Evolutionary conservation across 2,888 invertebrate genomes (phyloP).

Genomic region (Heliconius erato): DNA sequence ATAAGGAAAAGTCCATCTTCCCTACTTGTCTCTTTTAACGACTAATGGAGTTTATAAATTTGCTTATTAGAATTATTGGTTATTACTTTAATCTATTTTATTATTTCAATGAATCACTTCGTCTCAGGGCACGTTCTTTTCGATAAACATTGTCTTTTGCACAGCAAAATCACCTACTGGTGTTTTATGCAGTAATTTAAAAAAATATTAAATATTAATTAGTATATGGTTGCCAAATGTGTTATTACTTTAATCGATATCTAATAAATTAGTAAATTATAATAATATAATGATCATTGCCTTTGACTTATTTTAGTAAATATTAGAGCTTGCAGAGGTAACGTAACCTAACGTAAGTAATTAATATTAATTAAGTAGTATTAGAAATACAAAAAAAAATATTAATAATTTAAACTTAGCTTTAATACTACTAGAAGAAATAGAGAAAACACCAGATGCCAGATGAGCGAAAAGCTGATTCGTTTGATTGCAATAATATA

Average conservation of each 20-base stretch:
- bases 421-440: too few species aligned
- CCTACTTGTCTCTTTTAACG: not conserved
- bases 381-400: not conserved
- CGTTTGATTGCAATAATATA: too few species aligned
- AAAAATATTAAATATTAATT: conserved; percentile 9
- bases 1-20: not conserved
- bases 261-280: not conserved
- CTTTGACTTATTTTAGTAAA: not conserved
- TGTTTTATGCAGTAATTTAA: not conserved
- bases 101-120: not conserved
- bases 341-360: not conserved
- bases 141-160: not conserved
- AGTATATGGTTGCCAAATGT: not conserved
- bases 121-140: not conserved
- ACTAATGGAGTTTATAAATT: not conserved
- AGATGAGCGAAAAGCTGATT: too few species aligned
- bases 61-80: not conserved
- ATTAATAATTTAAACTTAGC: too few species aligned
- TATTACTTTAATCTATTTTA: not conserved
- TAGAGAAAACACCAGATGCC: too few species aligned
- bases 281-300: not conserved
- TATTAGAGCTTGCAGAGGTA: not conserved
- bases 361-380: not conserved
- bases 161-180: not conserved
- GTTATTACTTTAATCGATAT: not conserved